Evolutionary conservation across 2,797 vertebrate species (phyloP).

Genomic region (Siniperca undulata): DNA sequence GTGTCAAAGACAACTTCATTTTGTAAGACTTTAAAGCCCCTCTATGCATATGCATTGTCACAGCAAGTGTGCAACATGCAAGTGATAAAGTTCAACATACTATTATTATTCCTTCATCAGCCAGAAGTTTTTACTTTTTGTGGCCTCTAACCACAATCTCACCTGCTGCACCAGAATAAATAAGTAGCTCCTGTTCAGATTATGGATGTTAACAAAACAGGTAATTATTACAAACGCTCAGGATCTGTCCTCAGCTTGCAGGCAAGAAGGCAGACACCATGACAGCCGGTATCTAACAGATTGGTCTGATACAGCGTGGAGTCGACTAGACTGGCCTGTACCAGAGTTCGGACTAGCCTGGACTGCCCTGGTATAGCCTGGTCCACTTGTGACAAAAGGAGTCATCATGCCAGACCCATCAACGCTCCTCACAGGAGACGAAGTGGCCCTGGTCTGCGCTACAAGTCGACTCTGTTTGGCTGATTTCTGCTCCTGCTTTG

Average conservation of each 20-base stretch:
- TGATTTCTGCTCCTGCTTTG: neutral
- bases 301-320: neutral
- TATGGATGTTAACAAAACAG: neutral
- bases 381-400: neutral
- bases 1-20: neutral
- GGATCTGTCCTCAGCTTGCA: conserved; percentile 41
- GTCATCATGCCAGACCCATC: neutral
- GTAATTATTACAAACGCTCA: conserved; percentile 14
- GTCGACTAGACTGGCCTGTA: neutral
- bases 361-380: neutral
- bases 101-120: neutral
- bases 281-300: conserved; percentile 46
- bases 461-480: neutral
- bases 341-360: neutral
- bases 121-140: neutral
- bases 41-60: neutral
- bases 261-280: conserved; percentile 67
- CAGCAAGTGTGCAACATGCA: neutral
- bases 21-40: conserved; percentile 2
- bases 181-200: neutral
- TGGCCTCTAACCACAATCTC: neutral
- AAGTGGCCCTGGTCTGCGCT: neutral
- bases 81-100: neutral
- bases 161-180: neutral
- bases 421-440: neutral